Conservation (phyloP, 2,797 vertebrate genomes). For the Lagorchestes hirsutus region DNA sequence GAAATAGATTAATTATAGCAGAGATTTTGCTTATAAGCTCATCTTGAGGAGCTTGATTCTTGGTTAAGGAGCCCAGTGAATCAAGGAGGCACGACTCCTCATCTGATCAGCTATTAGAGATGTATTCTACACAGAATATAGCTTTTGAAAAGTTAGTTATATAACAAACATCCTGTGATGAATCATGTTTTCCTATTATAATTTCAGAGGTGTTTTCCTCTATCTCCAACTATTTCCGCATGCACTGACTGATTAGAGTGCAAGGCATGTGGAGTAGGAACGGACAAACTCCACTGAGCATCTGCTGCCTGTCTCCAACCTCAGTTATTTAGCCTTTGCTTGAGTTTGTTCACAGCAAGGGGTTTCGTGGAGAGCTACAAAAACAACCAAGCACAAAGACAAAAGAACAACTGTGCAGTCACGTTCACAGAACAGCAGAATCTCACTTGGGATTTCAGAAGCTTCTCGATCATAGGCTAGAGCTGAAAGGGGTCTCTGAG, state of each 20-base stretch:
- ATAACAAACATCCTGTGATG: neutral
- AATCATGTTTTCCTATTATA: slow-evolving; percentile 37
- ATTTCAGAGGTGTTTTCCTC: slow-evolving; percentile 21
- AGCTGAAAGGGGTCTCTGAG: neutral
- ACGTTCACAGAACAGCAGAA: neutral
- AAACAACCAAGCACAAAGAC: neutral
- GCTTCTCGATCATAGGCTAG: neutral
- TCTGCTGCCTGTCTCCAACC: slow-evolving; percentile 9
- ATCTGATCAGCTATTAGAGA: neutral
- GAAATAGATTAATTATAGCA: neutral
- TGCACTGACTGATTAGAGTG: slow-evolving; percentile 10
- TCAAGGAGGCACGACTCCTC: neutral
- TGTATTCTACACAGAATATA: neutral
- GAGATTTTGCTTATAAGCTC: slow-evolving; percentile 4
- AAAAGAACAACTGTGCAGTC: neutral
- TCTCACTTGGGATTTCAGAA: neutral
- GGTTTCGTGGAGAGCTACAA: neutral
- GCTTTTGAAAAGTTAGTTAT: neutral
- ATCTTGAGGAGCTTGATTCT: slow-evolving; percentile 18
- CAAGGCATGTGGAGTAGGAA: neutral
- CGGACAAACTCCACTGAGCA: neutral
- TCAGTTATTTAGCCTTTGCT: slow-evolving; percentile 20
- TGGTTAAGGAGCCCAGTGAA: neutral
- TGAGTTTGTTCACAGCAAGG: slow-evolving; percentile 8
- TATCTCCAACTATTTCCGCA: neutral